Percentiles rank a stretch among this genome's conserved stretches.
Evolutionary conservation across 2,888 invertebrate species (phyloP).

Genomic region (Polyommatus icarus): DNA sequence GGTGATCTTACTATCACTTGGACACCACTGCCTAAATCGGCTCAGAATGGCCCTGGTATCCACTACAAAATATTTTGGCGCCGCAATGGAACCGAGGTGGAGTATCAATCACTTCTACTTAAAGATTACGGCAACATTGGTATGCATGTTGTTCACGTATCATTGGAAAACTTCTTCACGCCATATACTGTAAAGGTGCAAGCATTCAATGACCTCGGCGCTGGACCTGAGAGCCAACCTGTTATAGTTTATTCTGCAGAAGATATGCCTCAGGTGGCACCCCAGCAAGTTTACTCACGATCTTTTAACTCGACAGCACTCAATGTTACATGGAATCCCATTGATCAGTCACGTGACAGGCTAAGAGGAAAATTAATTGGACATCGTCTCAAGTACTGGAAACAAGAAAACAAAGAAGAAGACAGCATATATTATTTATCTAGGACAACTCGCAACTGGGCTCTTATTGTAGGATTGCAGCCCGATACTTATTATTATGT

Average conservation of each 20-base stretch:
- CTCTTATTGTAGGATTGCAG: conserved; percentile 94
- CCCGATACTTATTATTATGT: conserved; percentile 96
- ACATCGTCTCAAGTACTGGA: conserved; percentile 97
- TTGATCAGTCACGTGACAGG: conserved; percentile 90
- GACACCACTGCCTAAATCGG: conserved; percentile 86
- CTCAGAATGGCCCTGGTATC: conserved; percentile 94
- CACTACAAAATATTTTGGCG: conserved; percentile 96
- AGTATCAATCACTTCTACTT: conserved; percentile 87
- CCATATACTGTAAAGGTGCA: conserved; percentile 93
- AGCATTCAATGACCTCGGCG: conserved; percentile 88
- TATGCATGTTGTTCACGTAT: conserved; percentile 88
- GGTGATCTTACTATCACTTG: conserved; percentile 96
- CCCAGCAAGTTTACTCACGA: conserved; percentile 87
- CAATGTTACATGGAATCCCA: conserved; percentile 94
- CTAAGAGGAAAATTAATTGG: conserved; percentile 95
- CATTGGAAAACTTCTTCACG: conserved; percentile 87
- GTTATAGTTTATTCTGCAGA: conserved; percentile 91
- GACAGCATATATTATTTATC: conserved; percentile 92
- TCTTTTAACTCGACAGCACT: conserved; percentile 95
- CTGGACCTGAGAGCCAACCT: conserved; percentile 89
- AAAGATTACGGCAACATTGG: conserved; percentile 88
- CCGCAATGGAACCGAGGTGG: conserved; percentile 84
- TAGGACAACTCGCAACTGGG: conserved; percentile 90
- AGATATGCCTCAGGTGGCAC: conserved; percentile 95
- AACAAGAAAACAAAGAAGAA: conserved; percentile 85